A percentile compares a stretch with the other conserved stretches of the same genome.
phyloP scores from a whole-genome alignment of 2,888 invertebrate genomes.

The Andricus curvator region DNA sequence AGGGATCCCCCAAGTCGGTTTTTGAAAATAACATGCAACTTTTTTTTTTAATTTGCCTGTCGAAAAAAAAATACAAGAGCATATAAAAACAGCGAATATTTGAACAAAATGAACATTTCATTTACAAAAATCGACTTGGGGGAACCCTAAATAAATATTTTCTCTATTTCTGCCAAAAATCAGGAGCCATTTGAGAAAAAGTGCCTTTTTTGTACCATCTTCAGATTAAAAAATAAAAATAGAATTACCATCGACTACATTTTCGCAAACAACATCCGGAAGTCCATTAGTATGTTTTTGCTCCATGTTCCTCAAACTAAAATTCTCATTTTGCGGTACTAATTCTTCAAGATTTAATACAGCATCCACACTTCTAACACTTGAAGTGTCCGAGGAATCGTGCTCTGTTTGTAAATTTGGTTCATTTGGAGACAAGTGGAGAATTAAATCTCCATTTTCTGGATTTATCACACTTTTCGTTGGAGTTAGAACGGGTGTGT shows the following conservation, averaged over 20 bases:
- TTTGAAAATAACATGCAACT: too few relatives aligned
- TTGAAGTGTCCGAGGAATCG: constrained; percentile 21
- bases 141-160: too few relatives aligned
- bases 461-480: constrained; percentile 52
- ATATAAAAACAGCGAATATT: too few relatives aligned
- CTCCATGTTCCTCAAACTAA: not conserved
- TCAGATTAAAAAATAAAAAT: not conserved
- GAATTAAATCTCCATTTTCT: constrained; percentile 39
- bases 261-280: constrained; percentile 5
- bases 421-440: constrained; percentile 22
- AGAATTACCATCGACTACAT: not conserved
- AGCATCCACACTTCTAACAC: constrained; percentile 18
- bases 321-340: not conserved
- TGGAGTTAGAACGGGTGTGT: constrained; percentile 61
- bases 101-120: too few relatives aligned
- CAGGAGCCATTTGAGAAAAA: too few relatives aligned
- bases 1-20: too few relatives aligned
- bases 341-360: constrained; percentile 10
- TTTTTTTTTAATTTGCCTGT: too few relatives aligned
- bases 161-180: too few relatives aligned
- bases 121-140: too few relatives aligned
- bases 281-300: not conserved
- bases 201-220: too few relatives aligned
- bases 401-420: constrained; percentile 17
- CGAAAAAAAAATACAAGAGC: too few relatives aligned